A percentile compares a stretch with the other conserved stretches of the same genome.
Conservation (phyloP, 1,140 invertebrate species). For the Brachionus manjavacas region DNA sequence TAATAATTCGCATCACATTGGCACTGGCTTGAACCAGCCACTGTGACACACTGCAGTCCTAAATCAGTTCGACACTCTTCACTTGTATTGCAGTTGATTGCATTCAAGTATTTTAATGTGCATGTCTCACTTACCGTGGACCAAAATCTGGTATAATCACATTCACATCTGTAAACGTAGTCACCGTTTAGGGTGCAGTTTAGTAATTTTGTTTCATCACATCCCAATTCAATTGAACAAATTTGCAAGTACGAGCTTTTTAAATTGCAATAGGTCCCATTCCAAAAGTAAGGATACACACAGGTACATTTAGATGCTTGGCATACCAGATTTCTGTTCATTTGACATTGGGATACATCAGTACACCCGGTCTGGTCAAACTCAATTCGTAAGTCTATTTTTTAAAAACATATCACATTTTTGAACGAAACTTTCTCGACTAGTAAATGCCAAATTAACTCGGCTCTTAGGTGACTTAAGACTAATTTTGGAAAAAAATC, state of each 20-base stretch:
- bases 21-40: neutral
- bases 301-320: neutral
- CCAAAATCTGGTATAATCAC: neutral
- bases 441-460: too few species aligned
- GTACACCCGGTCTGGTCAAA: neutral
- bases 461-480: too few species aligned
- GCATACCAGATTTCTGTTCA: neutral
- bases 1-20: neutral
- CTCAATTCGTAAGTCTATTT: neutral
- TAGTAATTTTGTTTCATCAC: conserved; percentile 9
- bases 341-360: neutral
- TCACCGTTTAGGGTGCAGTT: neutral
- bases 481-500: too few species aligned
- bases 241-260: neutral
- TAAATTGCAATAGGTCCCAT: neutral
- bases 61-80: neutral
- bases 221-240: conserved; percentile 5
- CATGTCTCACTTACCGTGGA: neutral
- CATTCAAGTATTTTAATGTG: neutral
- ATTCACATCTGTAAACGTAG: neutral
- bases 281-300: conserved; percentile 20
- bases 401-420: neutral
- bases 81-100: neutral
- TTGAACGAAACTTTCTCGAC: too few species aligned
- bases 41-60: neutral